These are phyloP conservation scores for Remorina albescens DNA, from an alignment of 2,797 vertebrate species.

Conservation along the genomic window DNA sequence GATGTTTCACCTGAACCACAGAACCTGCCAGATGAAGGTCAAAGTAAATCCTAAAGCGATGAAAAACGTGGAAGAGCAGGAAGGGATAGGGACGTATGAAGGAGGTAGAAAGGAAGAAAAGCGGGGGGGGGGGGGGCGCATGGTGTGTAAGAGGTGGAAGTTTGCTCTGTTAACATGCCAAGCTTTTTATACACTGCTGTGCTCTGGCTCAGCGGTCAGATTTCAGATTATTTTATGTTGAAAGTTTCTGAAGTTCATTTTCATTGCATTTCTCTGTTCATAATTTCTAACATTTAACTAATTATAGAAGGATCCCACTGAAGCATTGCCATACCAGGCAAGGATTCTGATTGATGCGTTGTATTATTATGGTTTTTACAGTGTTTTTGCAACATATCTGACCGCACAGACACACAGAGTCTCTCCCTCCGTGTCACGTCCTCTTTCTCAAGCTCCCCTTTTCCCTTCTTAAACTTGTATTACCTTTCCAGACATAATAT, in stretches of 20 bases:
- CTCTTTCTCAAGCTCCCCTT: slow-evolving; percentile 11
- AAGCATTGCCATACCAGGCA: slow-evolving; percentile 49
- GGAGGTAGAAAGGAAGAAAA: slow-evolving; percentile 5
- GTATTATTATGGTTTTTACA: slow-evolving; percentile 26
- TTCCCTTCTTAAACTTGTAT: not conserved
- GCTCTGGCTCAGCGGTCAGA: slow-evolving; percentile 20
- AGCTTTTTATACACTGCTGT: slow-evolving; percentile 55
- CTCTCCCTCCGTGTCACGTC: slow-evolving; percentile 9
- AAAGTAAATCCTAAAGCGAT: slow-evolving; percentile 40
- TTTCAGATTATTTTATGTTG: slow-evolving; percentile 13
- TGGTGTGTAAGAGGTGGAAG: slow-evolving; percentile 6
- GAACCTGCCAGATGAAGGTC: slow-evolving; percentile 34
- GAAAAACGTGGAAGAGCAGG: slow-evolving; percentile 13
- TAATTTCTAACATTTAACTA: slow-evolving; percentile 20
- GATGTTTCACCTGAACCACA: slow-evolving; percentile 84
- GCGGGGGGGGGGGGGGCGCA: not conserved
- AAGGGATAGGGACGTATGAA: not conserved
- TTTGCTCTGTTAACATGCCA: slow-evolving; percentile 43
- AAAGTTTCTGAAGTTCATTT: slow-evolving; percentile 31
- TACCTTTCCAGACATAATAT: slow-evolving; percentile 46
- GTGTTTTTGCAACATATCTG: slow-evolving; percentile 23
- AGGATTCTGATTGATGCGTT: slow-evolving; percentile 15
- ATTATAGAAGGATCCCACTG: slow-evolving; percentile 28
- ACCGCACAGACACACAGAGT: slow-evolving; percentile 3
- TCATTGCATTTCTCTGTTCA: slow-evolving; percentile 27